Evolutionary conservation across 2,888 invertebrate species (phyloP).

Genomic region (Atethmia centrago): DNA sequence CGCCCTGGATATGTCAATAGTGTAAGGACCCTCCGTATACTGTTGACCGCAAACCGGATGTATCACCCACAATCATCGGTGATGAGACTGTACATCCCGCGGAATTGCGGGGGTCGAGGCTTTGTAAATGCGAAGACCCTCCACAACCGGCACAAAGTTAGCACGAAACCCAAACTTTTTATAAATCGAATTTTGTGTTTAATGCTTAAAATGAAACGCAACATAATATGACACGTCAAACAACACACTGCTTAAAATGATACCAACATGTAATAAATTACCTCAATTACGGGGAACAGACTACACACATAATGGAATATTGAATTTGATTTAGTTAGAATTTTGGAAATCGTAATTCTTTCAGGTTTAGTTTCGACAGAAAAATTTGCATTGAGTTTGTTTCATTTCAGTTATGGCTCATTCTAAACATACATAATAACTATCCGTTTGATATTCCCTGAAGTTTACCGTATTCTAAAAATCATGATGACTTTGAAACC

Average conservation of each 20-base stretch:
- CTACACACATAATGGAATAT: too few species aligned
- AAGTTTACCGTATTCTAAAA: background rate
- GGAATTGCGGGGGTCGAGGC: too few species aligned
- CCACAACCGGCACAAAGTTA: too few species aligned
- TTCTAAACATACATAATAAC: background rate
- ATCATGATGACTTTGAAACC: background rate
- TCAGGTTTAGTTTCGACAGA: background rate
- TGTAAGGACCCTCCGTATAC: too few species aligned
- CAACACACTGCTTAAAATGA: constrained; percentile 8
- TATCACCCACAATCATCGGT: too few species aligned
- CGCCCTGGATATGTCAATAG: too few species aligned
- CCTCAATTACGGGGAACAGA: background rate
- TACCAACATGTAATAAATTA: constrained; percentile 23
- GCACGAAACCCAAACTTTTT: background rate
- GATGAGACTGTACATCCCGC: too few species aligned
- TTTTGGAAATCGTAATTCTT: background rate
- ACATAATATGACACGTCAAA: constrained; percentile 39
- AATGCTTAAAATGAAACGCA: constrained; percentile 1
- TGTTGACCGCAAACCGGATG: too few species aligned
- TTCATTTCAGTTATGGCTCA: background rate
- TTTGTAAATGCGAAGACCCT: too few species aligned
- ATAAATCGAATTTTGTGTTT: background rate
- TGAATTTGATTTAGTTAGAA: background rate
- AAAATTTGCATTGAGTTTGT: background rate
- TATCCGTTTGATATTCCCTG: background rate